Conservation (phyloP, 92 coral and sea anemone species). For the Porites rus region DNA sequence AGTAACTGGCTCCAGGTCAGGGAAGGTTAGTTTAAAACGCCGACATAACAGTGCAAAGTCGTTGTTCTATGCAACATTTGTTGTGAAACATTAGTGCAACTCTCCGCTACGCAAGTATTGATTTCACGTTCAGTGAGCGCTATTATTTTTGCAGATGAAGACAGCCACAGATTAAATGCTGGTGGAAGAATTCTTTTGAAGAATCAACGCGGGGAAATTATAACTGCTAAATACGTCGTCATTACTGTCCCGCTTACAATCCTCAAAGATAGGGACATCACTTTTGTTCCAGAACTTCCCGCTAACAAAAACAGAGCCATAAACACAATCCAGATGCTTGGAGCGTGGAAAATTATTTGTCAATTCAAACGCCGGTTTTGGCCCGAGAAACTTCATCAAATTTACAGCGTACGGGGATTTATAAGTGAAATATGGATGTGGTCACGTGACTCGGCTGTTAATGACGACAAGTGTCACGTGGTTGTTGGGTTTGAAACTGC, state of each 20-base stretch:
- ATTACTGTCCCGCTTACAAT: slow-evolving; percentile 85
- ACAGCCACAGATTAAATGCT: neutral
- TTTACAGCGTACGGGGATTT: slow-evolving; percentile 25
- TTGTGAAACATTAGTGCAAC: no score
- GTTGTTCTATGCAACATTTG: no score
- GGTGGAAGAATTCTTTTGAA: slow-evolving; percentile 49
- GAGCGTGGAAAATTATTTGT: slow-evolving; percentile 86
- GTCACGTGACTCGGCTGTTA: slow-evolving; percentile 69
- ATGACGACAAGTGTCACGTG: slow-evolving; percentile 83
- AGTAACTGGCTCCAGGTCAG: no score
- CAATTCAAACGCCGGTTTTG: slow-evolving; percentile 82
- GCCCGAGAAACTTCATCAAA: slow-evolving; percentile 46
- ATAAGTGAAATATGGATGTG: slow-evolving; percentile 81
- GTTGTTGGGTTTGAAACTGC: slow-evolving; percentile 87
- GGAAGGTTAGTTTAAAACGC: no score
- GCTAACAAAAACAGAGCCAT: slow-evolving; percentile 73
- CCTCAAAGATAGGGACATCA: slow-evolving; percentile 85
- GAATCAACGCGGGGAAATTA: slow-evolving; percentile 65
- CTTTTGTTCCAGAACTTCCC: slow-evolving; percentile 79
- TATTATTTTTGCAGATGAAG: neutral
- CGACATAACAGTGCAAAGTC: no score
- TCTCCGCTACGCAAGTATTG: no score
- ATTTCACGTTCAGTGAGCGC: neutral
- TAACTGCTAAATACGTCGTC: slow-evolving; percentile 66
- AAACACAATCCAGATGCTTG: slow-evolving; percentile 76